phyloP scores from a whole-genome alignment of 2,797 vertebrate genomes.

The Poeciliopsis infans region DNA sequence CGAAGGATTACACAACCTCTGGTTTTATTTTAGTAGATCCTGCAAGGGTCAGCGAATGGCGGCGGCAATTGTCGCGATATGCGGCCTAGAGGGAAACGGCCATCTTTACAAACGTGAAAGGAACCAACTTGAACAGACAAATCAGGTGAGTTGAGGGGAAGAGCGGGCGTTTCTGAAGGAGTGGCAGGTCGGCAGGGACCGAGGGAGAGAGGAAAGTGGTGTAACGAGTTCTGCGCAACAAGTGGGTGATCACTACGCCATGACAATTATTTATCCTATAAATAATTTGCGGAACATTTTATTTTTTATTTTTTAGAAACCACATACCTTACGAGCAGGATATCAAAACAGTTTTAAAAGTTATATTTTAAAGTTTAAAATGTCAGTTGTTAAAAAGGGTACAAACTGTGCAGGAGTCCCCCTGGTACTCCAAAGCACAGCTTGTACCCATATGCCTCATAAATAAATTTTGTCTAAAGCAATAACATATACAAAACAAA shows the following conservation, averaged over 20 bases:
- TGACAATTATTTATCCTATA: not conserved
- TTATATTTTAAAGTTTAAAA: not conserved
- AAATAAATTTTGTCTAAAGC: not conserved
- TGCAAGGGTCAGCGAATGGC: not conserved
- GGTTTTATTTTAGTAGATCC: not conserved
- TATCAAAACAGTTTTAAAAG: not conserved
- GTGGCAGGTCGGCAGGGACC: too few relatives aligned
- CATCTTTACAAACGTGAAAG: not conserved
- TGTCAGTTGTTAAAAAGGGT: not conserved
- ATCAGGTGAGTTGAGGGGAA: not conserved
- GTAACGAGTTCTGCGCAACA: not conserved
- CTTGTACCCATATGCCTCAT: not conserved
- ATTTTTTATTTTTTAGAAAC: not conserved
- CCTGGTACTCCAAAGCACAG: too few relatives aligned
- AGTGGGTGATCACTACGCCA: not conserved
- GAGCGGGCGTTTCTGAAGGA: not conserved
- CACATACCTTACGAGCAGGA: not conserved
- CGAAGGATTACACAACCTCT: not conserved
- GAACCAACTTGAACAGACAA: not conserved
- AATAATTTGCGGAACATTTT: too few relatives aligned
- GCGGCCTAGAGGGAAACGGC: not conserved
- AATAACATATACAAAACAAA: not conserved
- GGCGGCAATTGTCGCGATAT: too few relatives aligned
- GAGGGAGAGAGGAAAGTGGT: not conserved
- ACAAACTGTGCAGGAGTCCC: not conserved